Evolutionary conservation across 2,888 invertebrate species (phyloP).

Genomic region (Epirrita christyi): DNA sequence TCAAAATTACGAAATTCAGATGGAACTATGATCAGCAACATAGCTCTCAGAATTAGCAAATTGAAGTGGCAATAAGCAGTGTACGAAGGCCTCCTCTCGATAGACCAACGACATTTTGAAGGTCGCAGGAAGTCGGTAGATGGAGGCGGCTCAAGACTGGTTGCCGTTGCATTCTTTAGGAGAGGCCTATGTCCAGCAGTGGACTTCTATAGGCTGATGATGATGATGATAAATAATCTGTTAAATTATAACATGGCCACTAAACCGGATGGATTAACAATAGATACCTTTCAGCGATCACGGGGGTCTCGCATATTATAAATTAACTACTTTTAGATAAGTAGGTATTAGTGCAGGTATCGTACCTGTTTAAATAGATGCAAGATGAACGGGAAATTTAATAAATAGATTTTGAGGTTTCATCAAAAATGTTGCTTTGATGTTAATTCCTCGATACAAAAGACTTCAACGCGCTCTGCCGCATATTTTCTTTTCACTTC

Average conservation of each 20-base stretch:
- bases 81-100: too few relatives aligned
- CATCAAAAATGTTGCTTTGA: neutral
- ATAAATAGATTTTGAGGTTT: neutral
- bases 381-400: neutral
- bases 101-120: too few relatives aligned
- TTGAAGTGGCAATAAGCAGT: too few relatives aligned
- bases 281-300: constrained; percentile 24
- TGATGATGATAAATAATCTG: too few relatives aligned
- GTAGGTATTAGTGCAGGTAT: neutral
- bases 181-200: too few relatives aligned
- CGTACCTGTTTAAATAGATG: neutral
- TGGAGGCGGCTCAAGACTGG: too few relatives aligned
- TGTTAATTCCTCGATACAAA: constrained; percentile 9
- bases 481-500: neutral
- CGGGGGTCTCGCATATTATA: constrained; percentile 23
- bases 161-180: too few relatives aligned
- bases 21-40: too few relatives aligned
- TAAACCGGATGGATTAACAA: constrained; percentile 36
- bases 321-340: neutral
- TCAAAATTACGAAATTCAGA: too few relatives aligned
- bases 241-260: constrained; percentile 33
- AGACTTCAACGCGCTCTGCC: constrained; percentile 24
- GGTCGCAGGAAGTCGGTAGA: too few relatives aligned
- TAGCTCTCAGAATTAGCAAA: too few relatives aligned
- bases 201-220: too few relatives aligned